A percentile compares a stretch with the other conserved stretches of the same genome.
Conservation (phyloP, 2,113 vertebrate species). For the Apteryx owenii region DNA sequence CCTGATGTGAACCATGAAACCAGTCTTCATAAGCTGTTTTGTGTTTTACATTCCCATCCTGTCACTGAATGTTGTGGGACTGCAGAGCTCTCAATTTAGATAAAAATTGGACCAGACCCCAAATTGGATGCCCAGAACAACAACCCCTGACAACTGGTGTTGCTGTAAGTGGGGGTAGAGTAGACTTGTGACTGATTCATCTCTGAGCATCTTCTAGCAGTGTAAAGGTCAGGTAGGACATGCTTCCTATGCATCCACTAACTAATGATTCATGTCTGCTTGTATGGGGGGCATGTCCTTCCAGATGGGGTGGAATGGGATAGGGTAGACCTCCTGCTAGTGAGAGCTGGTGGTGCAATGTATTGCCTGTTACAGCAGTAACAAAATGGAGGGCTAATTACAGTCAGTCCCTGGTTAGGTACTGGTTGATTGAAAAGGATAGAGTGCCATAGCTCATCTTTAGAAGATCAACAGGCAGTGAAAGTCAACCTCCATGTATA, state of each 20-base stretch:
- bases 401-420: background rate
- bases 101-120: background rate
- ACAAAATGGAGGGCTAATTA: background rate
- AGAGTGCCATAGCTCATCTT: background rate
- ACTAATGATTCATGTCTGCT: background rate
- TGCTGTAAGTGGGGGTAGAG: background rate
- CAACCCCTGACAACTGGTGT: background rate
- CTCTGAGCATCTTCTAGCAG: background rate
- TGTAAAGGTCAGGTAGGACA: background rate
- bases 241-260: background rate
- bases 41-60: background rate
- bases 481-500: background rate
- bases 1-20: background rate
- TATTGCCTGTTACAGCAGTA: background rate
- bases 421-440: background rate
- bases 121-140: background rate
- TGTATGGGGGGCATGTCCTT: background rate
- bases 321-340: background rate
- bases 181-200: background rate
- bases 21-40: background rate
- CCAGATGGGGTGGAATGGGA: background rate
- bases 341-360: background rate
- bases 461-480: background rate
- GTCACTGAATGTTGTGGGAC: accelerated
- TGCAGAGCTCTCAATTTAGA: background rate